phyloP scores from a whole-genome alignment of 30 jellyfish, hydroid and myxozoan genomes.

The Aurelia coerulea region DNA sequence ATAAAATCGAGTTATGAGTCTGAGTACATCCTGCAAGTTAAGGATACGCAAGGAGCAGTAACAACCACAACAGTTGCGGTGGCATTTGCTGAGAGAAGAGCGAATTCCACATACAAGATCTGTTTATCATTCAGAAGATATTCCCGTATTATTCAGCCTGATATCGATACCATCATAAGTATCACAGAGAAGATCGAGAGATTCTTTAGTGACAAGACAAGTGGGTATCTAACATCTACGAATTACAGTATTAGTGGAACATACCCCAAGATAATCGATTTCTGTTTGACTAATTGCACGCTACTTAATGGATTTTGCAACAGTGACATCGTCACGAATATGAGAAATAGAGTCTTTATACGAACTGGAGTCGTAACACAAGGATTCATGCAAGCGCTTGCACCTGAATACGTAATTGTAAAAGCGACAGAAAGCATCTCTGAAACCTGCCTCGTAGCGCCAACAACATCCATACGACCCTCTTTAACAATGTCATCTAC shows the following conservation, averaged over 20 bases:
- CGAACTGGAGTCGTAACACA: constrained; percentile 13
- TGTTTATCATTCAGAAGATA: constrained; percentile 41
- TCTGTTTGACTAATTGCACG: constrained; percentile 58
- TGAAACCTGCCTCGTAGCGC: constrained; percentile 6
- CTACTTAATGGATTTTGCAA: constrained; percentile 18
- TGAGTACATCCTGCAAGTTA: constrained; percentile 30
- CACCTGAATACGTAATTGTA: constrained; percentile 22
- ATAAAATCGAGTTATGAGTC: neutral
- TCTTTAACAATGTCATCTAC: constrained; percentile 1
- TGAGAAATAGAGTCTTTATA: constrained; percentile 25
- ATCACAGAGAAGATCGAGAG: constrained; percentile 1
- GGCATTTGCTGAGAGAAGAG: neutral
- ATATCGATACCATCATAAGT: constrained; percentile 19
- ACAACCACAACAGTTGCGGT: constrained; percentile 6
- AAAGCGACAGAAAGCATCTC: constrained; percentile 23
- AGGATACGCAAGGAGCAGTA: constrained; percentile 26
- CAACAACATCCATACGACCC: neutral
- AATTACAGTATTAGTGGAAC: constrained; percentile 17
- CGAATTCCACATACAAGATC: constrained; percentile 17
- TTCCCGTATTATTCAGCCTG: neutral
- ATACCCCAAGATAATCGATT: constrained; percentile 25
- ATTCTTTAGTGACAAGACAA: neutral
- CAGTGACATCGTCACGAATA: neutral
- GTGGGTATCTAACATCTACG: neutral
- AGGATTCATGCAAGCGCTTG: constrained; percentile 26